Percentiles rank a stretch among this genome's conserved stretches.
Conservation (phyloP, 2,113 vertebrate species). For the Phasianus colchicus region DNA sequence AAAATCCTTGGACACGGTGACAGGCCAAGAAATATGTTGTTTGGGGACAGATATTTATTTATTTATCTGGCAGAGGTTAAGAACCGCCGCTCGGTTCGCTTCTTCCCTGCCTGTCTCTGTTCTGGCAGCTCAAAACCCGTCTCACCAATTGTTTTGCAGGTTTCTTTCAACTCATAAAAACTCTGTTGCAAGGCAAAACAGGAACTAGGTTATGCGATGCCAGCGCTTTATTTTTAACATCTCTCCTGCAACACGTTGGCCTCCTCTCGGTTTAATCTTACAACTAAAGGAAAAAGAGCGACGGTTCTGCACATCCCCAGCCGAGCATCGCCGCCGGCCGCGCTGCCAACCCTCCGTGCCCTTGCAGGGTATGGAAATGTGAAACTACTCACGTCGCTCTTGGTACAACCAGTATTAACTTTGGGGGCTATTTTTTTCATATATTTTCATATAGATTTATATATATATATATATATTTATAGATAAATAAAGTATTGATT, state of each 20-base stretch:
- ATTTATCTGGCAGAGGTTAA: not conserved
- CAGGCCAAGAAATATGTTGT: conserved; percentile 50
- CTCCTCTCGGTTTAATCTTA: conserved; percentile 63
- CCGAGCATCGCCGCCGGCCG: rapidly evolving
- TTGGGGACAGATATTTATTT: conserved; percentile 17
- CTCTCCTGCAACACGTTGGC: conserved; percentile 56
- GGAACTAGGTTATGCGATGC: conserved; percentile 64
- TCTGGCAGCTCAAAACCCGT: conserved; percentile 7
- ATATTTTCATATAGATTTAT: not conserved
- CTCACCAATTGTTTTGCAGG: conserved; percentile 33
- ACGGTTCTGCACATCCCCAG: not conserved
- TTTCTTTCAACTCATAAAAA: conserved; percentile 45
- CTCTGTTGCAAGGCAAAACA: not conserved
- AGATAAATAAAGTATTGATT: not conserved
- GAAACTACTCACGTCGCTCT: not conserved
- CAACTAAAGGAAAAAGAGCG: conserved; percentile 46
- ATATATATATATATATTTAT: too few species aligned
- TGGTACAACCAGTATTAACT: not conserved
- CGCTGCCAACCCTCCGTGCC: not conserved
- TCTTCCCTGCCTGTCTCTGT: not conserved
- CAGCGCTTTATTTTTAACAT: conserved; percentile 71
- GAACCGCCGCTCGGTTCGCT: not conserved
- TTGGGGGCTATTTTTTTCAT: not conserved
- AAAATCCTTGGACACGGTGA: conserved; percentile 62
- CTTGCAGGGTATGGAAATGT: not conserved